phyloP scores from a whole-genome alignment of 2,113 vertebrate genomes.

The Vulpes ferrilata region DNA sequence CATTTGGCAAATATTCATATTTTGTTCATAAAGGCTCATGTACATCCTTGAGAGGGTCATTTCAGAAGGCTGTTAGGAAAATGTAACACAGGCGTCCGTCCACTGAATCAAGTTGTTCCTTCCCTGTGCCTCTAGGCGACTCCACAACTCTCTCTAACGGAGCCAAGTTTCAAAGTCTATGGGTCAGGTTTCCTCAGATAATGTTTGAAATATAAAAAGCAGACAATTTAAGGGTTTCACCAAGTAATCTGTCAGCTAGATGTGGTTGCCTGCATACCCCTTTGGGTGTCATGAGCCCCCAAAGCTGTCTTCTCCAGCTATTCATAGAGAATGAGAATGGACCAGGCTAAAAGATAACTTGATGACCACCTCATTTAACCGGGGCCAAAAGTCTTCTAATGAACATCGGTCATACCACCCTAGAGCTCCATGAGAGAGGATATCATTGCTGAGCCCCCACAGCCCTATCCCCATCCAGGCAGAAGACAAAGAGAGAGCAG shows the following conservation, averaged over 20 bases:
- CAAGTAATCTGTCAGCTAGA: background rate
- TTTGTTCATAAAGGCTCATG: conserved; percentile 39
- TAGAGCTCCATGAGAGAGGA: conserved; percentile 1
- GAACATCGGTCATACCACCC: background rate
- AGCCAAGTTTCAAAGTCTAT: background rate
- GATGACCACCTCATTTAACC: background rate
- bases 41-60: background rate
- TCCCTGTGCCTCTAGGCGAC: background rate
- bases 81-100: background rate
- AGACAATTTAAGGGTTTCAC: background rate
- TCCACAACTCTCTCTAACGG: background rate
- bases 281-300: background rate
- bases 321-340: background rate
- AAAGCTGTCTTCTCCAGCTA: background rate
- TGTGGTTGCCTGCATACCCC: background rate
- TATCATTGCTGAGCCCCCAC: background rate
- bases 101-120: background rate
- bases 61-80: background rate
- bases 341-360: background rate
- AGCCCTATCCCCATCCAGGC: background rate
- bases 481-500: background rate
- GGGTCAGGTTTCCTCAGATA: background rate
- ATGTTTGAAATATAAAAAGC: conserved; percentile 9
- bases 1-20: conserved; percentile 12
- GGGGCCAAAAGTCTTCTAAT: background rate